Base-by-base conservation (phyloP, 2,113 vertebrate genomes). In the Panthera uncia region DNA sequence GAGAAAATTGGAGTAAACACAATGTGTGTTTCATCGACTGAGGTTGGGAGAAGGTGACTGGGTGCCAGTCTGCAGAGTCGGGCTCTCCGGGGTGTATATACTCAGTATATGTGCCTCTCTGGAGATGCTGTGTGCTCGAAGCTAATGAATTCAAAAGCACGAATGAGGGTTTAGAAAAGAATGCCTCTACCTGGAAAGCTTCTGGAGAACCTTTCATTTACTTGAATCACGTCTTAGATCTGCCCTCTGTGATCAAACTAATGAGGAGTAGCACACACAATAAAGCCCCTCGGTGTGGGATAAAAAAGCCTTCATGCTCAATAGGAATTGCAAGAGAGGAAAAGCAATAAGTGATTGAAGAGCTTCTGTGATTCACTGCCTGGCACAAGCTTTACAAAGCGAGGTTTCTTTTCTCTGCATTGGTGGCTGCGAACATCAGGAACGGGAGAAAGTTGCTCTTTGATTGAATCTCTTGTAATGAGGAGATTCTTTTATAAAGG, bases 191-290 rank as follows among this genome's bases (percentile, higher is more conserved):
- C 79, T 87, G 95, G 97, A 91, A 83, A 87, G 90, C 94, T 96
- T 96, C 95, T 96, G 82, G 85, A 97, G 92, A 98, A 97, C 94
- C 92, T 96, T 97, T 97, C 97, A 97, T 97, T 96, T 94, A 97
- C 94, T 97, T 88, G 96, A 97, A 85, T 98, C 84, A 13, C 86
- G 78, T 97, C 95, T 98, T 88, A 95, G 93, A 97, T 95, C 73
- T 94, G 73, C 92, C 95, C 85, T 96, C 96, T 98, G 98, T 97
- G 97, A 98, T 98, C 97, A 96, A 89, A 97, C 96, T 97, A 98
- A 98, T 83, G 97, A 97, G 93, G 94, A 98, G 95, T 61, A 94
- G 95, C 78, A 66, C 38, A 88, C 89, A 89, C 94, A 97, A 97
- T 94, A 95, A 95, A 98, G 95, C 84, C 87, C 92, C 92, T 98